Conservation (phyloP, 2,888 invertebrate genomes). For the Sthenelais limicola region DNA sequence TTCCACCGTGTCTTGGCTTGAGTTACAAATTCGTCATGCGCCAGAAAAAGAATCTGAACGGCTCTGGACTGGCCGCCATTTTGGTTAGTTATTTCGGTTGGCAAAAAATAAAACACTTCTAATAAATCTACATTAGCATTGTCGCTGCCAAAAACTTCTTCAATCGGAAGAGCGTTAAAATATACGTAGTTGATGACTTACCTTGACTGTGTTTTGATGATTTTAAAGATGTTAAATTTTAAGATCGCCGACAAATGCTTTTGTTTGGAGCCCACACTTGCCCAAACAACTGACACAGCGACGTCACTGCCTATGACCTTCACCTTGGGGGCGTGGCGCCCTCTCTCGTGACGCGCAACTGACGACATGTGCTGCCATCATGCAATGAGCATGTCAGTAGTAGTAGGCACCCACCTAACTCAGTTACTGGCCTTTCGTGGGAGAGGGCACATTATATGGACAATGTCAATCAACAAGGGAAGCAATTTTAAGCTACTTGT, state of each 20-base stretch:
- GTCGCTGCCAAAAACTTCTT: neutral
- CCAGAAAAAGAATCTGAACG: conserved; percentile 21
- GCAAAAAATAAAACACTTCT: neutral
- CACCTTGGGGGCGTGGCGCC: conserved; percentile 2
- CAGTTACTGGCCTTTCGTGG: too few relatives aligned
- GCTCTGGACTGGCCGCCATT: conserved; percentile 19
- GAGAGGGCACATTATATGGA: too few relatives aligned
- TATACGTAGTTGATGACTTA: neutral
- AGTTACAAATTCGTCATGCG: conserved; percentile 17
- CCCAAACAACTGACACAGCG: conserved; percentile 28
- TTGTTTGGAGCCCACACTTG: conserved; percentile 31
- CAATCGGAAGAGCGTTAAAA: too few relatives aligned
- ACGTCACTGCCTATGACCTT: conserved; percentile 21
- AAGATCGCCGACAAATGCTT: neutral
- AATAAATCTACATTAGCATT: neutral
- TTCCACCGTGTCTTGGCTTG: conserved; percentile 12
- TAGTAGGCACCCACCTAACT: too few relatives aligned
- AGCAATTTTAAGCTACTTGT: too few relatives aligned
- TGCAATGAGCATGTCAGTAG: too few relatives aligned
- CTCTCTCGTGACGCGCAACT: conserved; percentile 2
- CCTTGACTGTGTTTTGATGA: neutral
- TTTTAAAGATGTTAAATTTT: neutral
- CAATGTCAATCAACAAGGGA: too few relatives aligned
- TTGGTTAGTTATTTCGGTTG: too few relatives aligned
- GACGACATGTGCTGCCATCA: too few relatives aligned